Evolutionary conservation across 2,113 vertebrate species (phyloP).

Genomic region (Erpornis zantholeuca): DNA sequence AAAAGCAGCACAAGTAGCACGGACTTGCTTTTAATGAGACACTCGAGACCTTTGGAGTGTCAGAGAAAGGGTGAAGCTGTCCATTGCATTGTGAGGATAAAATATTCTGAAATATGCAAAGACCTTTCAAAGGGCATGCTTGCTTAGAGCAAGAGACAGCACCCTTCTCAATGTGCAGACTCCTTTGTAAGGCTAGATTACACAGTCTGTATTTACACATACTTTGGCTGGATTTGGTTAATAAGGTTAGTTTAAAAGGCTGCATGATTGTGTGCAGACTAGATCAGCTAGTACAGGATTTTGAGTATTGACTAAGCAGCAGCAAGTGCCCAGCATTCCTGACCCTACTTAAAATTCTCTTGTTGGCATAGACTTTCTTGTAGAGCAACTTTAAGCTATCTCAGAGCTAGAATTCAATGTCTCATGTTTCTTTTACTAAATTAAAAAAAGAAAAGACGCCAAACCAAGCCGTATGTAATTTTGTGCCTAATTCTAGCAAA

Average conservation of each 20-base stretch:
- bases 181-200: not conserved
- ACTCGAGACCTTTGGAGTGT: not conserved
- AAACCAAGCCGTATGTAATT: not conserved
- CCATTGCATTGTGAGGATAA: not conserved
- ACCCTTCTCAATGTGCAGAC: not conserved
- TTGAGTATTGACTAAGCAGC: not conserved
- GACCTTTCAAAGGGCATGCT: not conserved
- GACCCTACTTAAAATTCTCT: not conserved
- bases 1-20: not conserved
- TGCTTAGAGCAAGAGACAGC: not conserved
- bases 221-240: conserved; percentile 20
- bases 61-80: not conserved
- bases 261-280: not conserved
- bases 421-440: not conserved
- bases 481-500: not conserved
- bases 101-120: not conserved
- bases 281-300: not conserved
- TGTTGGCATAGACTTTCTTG: not conserved
- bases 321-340: not conserved
- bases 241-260: conserved; percentile 26
- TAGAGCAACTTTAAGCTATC: not conserved
- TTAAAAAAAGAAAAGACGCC: not conserved
- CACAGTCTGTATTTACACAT: conserved; percentile 17
- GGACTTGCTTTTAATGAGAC: not conserved
- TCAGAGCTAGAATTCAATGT: not conserved